These are phyloP conservation scores for Sebastes wilsoni DNA, from an alignment of 2,797 vertebrate genomes.

Conservation along the genomic window DNA sequence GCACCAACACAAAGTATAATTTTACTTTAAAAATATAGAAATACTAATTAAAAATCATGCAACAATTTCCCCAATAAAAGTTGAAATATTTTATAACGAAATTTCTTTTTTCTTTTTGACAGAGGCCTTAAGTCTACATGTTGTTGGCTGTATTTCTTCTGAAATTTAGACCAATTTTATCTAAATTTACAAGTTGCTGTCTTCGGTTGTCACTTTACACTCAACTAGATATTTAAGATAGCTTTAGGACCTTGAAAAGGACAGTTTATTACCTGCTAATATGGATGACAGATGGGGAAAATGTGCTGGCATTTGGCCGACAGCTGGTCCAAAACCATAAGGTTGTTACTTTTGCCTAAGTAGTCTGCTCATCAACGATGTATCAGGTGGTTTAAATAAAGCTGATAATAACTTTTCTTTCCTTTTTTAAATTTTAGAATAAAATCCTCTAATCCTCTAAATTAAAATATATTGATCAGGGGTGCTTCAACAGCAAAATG, in stretches of 20 bases:
- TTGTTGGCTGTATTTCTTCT: not conserved
- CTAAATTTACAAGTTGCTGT: not conserved
- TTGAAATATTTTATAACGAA: not conserved
- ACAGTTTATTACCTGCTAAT: not conserved
- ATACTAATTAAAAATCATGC: too few relatives aligned
- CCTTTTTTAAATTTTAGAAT: too few relatives aligned
- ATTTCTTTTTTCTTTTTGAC: not conserved
- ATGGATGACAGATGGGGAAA: not conserved
- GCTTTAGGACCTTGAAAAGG: not conserved
- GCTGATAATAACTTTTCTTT: not conserved
- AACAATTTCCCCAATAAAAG: not conserved
- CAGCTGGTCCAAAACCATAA: not conserved
- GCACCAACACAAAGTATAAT: not conserved
- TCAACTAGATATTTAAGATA: not conserved
- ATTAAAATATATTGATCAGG: not conserved
- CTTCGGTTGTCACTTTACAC: not conserved
- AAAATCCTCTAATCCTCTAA: too few relatives aligned
- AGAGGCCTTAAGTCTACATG: not conserved
- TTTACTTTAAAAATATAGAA: not conserved
- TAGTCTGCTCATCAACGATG: not conserved
- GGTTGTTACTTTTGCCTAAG: not conserved
- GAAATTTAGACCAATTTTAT: not conserved
- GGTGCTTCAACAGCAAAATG: not conserved
- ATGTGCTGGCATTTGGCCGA: accelerated
- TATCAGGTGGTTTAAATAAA: not conserved